Evolutionary conservation across 64 coral and sea anemone species (phyloP).

Genomic region (Pachyseris speciosa): DNA sequence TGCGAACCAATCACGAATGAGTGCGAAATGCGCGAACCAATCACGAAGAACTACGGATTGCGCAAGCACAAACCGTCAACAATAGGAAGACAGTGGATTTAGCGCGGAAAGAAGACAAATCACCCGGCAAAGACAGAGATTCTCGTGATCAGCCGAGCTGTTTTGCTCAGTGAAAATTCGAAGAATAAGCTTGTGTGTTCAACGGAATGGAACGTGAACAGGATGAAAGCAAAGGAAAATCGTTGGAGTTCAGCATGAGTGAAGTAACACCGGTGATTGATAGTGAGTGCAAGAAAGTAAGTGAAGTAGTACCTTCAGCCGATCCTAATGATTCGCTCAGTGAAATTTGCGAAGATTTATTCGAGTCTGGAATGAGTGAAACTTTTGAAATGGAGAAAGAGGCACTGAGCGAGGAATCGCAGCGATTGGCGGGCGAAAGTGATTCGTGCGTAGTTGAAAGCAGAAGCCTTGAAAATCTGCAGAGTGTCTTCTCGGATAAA

Average conservation of each 20-base stretch:
- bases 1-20: background rate
- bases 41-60: too few species aligned
- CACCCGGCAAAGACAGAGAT: background rate
- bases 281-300: background rate
- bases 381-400: background rate
- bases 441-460: background rate
- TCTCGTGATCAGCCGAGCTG: background rate
- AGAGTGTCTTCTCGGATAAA: background rate
- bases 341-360: background rate
- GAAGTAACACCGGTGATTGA: background rate
- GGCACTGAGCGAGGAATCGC: background rate
- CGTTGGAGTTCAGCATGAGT: background rate
- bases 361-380: background rate
- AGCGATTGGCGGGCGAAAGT: background rate
- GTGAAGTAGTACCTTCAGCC: background rate
- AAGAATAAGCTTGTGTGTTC: background rate
- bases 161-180: background rate
- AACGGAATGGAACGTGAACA: background rate
- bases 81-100: background rate
- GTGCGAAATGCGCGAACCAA: too few species aligned
- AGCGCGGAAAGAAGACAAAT: background rate
- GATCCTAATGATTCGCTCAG: background rate
- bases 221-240: background rate
- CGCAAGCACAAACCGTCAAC: too few species aligned
- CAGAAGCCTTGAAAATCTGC: background rate